Evolutionary conservation across 2,888 invertebrate genomes (phyloP).

Genomic region (Ochropleura leucogaster): DNA sequence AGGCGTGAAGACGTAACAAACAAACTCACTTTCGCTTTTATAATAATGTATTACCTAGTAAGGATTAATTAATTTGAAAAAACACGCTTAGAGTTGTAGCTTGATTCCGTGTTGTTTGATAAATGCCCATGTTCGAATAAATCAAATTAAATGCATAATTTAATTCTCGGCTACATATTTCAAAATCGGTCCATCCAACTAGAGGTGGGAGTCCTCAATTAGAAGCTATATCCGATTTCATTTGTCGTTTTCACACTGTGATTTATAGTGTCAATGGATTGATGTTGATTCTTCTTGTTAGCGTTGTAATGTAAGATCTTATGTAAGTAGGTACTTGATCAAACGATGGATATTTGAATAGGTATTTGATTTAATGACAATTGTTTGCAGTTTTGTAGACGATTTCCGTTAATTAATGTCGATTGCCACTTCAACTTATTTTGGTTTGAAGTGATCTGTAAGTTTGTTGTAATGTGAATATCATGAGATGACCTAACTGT

Average conservation of each 20-base stretch:
- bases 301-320: slow-evolving; percentile 8
- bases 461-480: not conserved
- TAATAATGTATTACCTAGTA: too few relatives aligned
- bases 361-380: not conserved
- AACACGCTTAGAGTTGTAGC: too few relatives aligned
- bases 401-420: not conserved
- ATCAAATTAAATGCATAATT: slow-evolving; percentile 7
- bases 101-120: not conserved
- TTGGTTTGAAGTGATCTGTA: not conserved
- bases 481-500: not conserved
- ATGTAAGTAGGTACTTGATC: slow-evolving; percentile 16
- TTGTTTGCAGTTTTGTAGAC: not conserved
- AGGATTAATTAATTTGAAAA: too few relatives aligned
- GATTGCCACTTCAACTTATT: not conserved
- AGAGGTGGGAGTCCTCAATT: slow-evolving; percentile 60
- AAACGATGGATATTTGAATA: not conserved
- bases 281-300: slow-evolving; percentile 25
- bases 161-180: slow-evolving; percentile 9
- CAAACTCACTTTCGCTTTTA: too few relatives aligned
- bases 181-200: not conserved
- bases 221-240: slow-evolving; percentile 39
- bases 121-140: not conserved
- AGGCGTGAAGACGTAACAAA: too few relatives aligned
- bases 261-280: slow-evolving; percentile 44
- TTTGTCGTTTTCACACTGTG: slow-evolving; percentile 17